phyloP scores from a whole-genome alignment of 2,888 invertebrate species.

The Aspidiotus rigidus region DNA sequence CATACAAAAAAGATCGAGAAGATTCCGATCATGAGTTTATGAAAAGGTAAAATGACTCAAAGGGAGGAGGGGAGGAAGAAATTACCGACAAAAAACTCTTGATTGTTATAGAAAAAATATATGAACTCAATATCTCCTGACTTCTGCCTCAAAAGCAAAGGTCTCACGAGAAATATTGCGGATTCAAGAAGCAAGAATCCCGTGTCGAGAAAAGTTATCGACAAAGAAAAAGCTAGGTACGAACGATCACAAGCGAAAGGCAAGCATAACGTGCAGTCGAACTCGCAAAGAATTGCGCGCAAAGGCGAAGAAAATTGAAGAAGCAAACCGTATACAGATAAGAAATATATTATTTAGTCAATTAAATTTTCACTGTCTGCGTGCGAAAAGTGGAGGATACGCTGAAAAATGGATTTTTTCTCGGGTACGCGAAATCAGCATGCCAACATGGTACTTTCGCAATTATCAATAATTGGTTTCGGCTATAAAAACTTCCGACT shows the following conservation, averaged over 20 bases:
- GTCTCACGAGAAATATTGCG: too few species aligned
- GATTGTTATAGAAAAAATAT: background rate
- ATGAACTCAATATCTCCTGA: background rate
- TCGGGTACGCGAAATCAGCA: background rate
- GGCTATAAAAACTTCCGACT: background rate
- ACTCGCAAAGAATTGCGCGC: background rate
- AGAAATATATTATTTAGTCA: background rate
- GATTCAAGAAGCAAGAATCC: too few species aligned
- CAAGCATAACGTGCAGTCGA: background rate
- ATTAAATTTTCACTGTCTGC: background rate
- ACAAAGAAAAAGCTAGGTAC: too few species aligned
- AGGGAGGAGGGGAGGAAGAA: too few species aligned
- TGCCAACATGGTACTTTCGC: conserved; percentile 4
- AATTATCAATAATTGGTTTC: background rate
- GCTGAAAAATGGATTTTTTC: too few species aligned
- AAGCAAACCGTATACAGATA: background rate
- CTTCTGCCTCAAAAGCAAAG: background rate
- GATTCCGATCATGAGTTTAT: too few species aligned
- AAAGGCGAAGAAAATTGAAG: background rate
- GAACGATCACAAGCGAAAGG: too few species aligned
- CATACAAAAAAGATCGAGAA: too few species aligned
- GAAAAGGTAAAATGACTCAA: too few species aligned
- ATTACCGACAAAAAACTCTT: too few species aligned
- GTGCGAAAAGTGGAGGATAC: too few species aligned
- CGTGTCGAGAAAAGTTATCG: too few species aligned